Evolutionary conservation across 1,140 invertebrate genomes (phyloP), one percentile per base, ranked within the genome.

Genomic region (Camponotus vicinus): DNA sequence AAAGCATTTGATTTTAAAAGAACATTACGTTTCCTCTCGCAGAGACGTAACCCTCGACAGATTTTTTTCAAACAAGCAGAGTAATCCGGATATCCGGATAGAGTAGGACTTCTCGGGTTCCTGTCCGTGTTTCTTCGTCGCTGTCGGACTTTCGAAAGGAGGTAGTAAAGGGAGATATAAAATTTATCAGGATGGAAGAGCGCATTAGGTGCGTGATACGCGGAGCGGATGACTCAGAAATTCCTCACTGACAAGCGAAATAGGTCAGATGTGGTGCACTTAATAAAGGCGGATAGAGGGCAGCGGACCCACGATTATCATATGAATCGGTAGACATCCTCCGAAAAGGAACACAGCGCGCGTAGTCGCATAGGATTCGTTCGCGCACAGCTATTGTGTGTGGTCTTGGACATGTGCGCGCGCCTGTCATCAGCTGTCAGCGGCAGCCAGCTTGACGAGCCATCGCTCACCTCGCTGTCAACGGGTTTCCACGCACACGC

Each of bases 161-260:
- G 21, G 13, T 34, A 37, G 49, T 32, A 49, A n/a, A 21, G 55
- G 61, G 32, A 64, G 34, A 69, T 40, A 18, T 75, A 63, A 45
- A 27, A 37, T 61, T 32, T 6, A n/a, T 27, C 69, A 32, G 42
- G 61, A 77, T 66, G 42, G 45, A 61, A 32, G 40, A 52, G 59
- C 37, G 69, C 61, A 67, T 86, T 79, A 86, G 87, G 63, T 79
- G 76, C 61, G 69, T 78, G 79, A 45, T 73, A 59, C 82, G 37
- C 21, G 55, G 84, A 52, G 52, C 88, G 70, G 45, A 67, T 92
- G 89, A 92, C 91, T 92, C 84, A 88, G 89, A 45, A 91, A 79
- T 92, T 88, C 88, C 75, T 73, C 63, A 67, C 91, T 93, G 92
- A 92, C 91, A 89, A 86, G 82, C 91, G 78, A 92, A 93, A 92